Evolutionary conservation across 2,797 vertebrate genomes (phyloP).

Genomic region (Chrysocyon brachyurus): DNA sequence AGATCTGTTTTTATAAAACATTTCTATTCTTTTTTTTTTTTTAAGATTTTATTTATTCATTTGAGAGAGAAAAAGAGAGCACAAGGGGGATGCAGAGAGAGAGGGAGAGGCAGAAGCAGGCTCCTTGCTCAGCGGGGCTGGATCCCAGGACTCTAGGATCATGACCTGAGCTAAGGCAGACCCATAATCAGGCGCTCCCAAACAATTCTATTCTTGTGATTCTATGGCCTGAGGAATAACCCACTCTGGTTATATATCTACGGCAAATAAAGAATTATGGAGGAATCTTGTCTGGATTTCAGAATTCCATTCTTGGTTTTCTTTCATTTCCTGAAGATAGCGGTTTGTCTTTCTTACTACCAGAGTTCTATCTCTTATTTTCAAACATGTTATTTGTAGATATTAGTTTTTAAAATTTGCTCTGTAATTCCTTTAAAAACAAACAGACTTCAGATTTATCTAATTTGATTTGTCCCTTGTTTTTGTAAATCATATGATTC

Average conservation of each 20-base stretch:
- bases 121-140: too few species aligned
- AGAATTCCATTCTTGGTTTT: not conserved
- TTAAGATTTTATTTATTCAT: too few species aligned
- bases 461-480: not conserved
- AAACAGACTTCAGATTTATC: not conserved
- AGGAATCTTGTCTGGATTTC: not conserved
- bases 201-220: not conserved
- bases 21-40: not conserved
- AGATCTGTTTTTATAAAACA: constrained; percentile 29
- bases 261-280: not conserved
- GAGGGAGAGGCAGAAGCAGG: too few species aligned
- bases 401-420: not conserved
- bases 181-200: not conserved
- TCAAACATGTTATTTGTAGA: not conserved
- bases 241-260: not conserved
- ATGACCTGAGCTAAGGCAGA: too few species aligned
- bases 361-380: not conserved
- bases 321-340: not conserved
- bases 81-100: too few species aligned
- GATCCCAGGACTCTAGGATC: too few species aligned
- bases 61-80: too few species aligned
- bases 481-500: constrained; percentile 23
- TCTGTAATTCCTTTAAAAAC: not conserved
- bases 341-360: not conserved
- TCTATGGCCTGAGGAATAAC: not conserved